Conservation (phyloP, 2,113 vertebrate genomes). For the Paraplagusia blochii region DNA sequence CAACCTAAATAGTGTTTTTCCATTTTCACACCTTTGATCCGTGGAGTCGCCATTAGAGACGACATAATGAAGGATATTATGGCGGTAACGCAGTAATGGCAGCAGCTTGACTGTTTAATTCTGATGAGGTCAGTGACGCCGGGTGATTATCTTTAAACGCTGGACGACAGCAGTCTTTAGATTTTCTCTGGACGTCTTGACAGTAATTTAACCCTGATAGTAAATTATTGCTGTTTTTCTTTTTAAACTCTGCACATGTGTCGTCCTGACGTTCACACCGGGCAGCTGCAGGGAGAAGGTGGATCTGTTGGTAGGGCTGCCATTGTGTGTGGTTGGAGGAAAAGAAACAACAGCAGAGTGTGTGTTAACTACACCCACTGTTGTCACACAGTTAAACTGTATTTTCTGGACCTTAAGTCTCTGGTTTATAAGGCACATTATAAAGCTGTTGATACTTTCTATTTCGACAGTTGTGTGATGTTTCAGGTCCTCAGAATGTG, state of each 20-base stretch:
- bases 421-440: too few relatives aligned
- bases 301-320: too few relatives aligned
- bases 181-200: conserved; percentile 34
- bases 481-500: too few relatives aligned
- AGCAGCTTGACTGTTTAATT: conserved; percentile 10
- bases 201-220: conserved; percentile 25
- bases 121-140: conserved; percentile 34
- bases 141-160: conserved; percentile 28
- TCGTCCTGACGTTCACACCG: conserved; percentile 16
- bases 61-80: conserved; percentile 35
- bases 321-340: too few relatives aligned
- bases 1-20: conserved; percentile 7
- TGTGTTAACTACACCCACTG: too few relatives aligned
- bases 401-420: too few relatives aligned
- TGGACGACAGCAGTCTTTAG: conserved; percentile 7
- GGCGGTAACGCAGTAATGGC: conserved; percentile 36
- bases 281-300: neutral
- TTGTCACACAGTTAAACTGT: too few relatives aligned
- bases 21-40: conserved; percentile 54
- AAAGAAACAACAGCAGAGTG: too few relatives aligned
- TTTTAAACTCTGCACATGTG: neutral
- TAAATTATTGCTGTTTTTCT: conserved; percentile 14
- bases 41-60: conserved; percentile 14
- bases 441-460: too few relatives aligned
- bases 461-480: too few relatives aligned